Base-by-base conservation (phyloP, 2,888 invertebrate genomes). In the Lasioglossum pauxillum region DNA sequence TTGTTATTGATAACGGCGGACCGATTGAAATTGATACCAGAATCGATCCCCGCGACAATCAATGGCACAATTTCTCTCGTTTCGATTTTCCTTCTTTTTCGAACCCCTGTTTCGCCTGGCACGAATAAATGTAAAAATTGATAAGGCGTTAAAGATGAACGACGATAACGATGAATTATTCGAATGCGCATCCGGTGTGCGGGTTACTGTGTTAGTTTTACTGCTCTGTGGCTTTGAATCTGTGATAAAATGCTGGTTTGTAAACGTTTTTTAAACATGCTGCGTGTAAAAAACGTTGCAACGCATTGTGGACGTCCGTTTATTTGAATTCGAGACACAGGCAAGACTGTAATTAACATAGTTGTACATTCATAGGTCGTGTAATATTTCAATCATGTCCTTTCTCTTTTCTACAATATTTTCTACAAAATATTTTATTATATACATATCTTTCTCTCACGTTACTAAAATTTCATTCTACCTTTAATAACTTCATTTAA, bases 121-220 rank as follows among this genome's bases (percentile, higher is more conserved):
- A 71, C 12, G 41, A 27, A 14, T 41, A 41, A 38, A 71, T 41
- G 41, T 71, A 23, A 41, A 71, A 71, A 71, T 71, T 71, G 71
- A 71, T 71, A 71, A n/a, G 14, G n/a, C 71, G 41, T 71, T 71
- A 41, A 69, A 71, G 71, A 71, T 71, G 71, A 41, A 41, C 38
- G 12, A 4, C 38, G 71, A 71, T 71, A 71, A 71, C 19, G 38
- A n/a, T 71, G 41, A 44, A 41, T n/a, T 41, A n/a, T 41, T 71
- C 31, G 64, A 57, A n/a, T 57, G 12, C 1, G n/a, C 12, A n/a
- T n/a, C 57, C 23, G n/a, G 4, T 12, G n/a, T 4, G n/a, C n/a
- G 2, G n/a, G 3, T 57, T n/a, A 23, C n/a, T 1, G 57, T 5
- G 57, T 57, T n/a, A n/a, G n/a, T 57, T 57, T n/a, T 57, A 57